Evolutionary conservation across 2,113 vertebrate species (phyloP).

Genomic region (Psephotus haematonotus): DNA sequence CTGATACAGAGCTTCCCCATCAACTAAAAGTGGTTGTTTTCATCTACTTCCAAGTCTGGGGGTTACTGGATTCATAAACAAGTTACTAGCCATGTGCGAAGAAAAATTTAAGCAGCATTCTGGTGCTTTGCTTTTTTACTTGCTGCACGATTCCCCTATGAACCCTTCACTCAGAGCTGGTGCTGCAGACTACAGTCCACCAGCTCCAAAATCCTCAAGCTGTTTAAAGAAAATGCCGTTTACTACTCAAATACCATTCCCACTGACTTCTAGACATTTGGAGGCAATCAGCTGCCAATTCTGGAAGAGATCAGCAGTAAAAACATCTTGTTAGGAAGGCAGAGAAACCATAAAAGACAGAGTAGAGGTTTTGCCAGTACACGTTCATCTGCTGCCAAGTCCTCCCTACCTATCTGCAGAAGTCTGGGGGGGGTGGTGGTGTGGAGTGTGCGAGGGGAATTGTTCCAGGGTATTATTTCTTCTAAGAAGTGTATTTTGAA

Average conservation of each 20-base stretch:
- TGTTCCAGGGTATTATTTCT: not conserved
- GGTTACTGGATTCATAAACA: not conserved
- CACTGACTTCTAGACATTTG: slow-evolving; percentile 40
- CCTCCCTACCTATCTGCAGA: slow-evolving; percentile 13
- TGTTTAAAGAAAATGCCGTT: slow-evolving; percentile 35
- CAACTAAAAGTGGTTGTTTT: not conserved
- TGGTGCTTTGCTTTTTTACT: not conserved
- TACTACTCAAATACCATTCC: slow-evolving; percentile 49
- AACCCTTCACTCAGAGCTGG: slow-evolving; percentile 28
- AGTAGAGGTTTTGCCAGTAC: slow-evolving; percentile 41
- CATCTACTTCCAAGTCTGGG: slow-evolving; percentile 20
- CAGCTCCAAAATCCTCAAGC: slow-evolving; percentile 22
- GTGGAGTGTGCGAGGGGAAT: not conserved
- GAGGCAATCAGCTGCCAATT: slow-evolving; percentile 60
- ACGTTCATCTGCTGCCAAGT: slow-evolving; percentile 39
- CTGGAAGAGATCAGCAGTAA: slow-evolving; percentile 49
- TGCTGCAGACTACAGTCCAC: not conserved
- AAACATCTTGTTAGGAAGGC: slow-evolving; percentile 63
- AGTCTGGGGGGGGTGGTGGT: not conserved
- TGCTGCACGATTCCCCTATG: not conserved
- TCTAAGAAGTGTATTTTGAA: not conserved
- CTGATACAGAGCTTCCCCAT: slow-evolving; percentile 11
- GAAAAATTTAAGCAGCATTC: not conserved
- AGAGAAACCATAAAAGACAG: slow-evolving; percentile 38
- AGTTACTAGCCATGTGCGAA: not conserved